Percentiles rank a stretch among this genome's conserved stretches.
Conservation (phyloP, 2,888 invertebrate genomes). For the Orthosia gothica region DNA sequence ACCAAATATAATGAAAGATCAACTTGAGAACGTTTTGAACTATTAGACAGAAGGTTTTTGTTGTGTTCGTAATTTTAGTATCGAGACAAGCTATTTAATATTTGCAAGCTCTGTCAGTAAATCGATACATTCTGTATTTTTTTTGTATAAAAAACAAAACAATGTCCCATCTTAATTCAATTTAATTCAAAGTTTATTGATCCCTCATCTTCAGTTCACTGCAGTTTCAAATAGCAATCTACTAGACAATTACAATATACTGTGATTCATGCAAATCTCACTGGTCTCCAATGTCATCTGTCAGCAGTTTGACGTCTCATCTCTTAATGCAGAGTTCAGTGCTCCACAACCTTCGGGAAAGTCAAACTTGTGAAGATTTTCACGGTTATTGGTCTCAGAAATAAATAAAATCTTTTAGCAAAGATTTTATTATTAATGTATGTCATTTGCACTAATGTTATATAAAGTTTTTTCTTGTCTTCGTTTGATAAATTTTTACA, state of each 20-base stretch:
- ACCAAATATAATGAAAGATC: too few relatives aligned
- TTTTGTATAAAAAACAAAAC: too few relatives aligned
- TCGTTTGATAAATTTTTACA: too few relatives aligned
- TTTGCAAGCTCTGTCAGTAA: too few relatives aligned
- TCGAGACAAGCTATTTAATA: too few relatives aligned
- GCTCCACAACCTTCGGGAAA: constrained; percentile 13
- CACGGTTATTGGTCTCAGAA: neutral
- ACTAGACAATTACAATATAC: neutral
- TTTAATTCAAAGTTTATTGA: neutral
- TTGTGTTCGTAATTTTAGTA: too few relatives aligned
- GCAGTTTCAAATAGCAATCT: neutral
- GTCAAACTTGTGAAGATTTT: constrained; percentile 6
- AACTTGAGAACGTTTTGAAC: too few relatives aligned
- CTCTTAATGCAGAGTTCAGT: constrained; percentile 11
- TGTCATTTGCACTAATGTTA: too few relatives aligned
- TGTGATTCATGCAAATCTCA: constrained; percentile 27
- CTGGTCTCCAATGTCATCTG: constrained; percentile 2
- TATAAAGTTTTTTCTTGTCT: neutral
- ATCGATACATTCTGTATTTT: too few relatives aligned
- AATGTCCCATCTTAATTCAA: too few relatives aligned
- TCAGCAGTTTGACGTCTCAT: constrained; percentile 11
- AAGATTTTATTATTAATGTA: neutral
- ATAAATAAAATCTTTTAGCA: neutral
- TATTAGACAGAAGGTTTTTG: too few relatives aligned
- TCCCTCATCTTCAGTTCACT: neutral